Base-by-base conservation (phyloP, 2,113 vertebrate species). In the Theropithecus gelada region DNA sequence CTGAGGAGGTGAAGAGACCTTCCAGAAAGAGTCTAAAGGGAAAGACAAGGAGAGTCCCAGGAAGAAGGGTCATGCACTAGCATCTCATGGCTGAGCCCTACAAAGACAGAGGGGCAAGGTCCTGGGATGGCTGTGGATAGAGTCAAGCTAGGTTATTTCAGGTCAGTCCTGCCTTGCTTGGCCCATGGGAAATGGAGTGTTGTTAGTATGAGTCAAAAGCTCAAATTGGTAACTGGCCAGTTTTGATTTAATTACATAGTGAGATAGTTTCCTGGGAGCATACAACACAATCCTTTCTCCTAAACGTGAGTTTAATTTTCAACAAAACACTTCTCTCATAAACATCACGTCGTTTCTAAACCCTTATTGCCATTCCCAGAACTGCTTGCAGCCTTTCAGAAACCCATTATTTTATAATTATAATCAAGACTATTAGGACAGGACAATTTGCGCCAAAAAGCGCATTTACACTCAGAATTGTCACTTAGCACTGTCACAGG, bases 401-500 rank as follows among this genome's bases (percentile, higher is more conserved):
- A 98, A 97, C 94, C 98, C 97, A 95, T 98, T 98, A 98, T 98
- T 97, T 97, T 98, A 96, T 96, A 98, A 98, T 98, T 98, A 98
- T 96, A 98, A 98, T 97, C 92, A 98, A 96, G 97, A 97, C 97
- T 94, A 97, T 96, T 27, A 98, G 96, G 92, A 97, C 84, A 90
- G 75, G 95, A 86, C 89, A 93, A 92, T 98, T 97, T 98, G 96
- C 98, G 97, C 95, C 98, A 98, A 94, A 98, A 98, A 97, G 81
- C 96, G 95, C 86, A 93, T 95, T 98, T 98, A 97, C 38, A 90
- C 84, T 91, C 95, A 70, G 93, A 97, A 96, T 88, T 96, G 91
- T 98, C 98, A 98, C 96, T 97, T 94, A 97, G 38, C 23, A 55
- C 59, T 85, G 96, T 97, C 86, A 96, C 73, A 93, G 38, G 38